Evolutionary conservation across 2,113 vertebrate species (phyloP), one percentile per base, ranked within the genome.

Genomic region (Dissostichus mawsoni): DNA sequence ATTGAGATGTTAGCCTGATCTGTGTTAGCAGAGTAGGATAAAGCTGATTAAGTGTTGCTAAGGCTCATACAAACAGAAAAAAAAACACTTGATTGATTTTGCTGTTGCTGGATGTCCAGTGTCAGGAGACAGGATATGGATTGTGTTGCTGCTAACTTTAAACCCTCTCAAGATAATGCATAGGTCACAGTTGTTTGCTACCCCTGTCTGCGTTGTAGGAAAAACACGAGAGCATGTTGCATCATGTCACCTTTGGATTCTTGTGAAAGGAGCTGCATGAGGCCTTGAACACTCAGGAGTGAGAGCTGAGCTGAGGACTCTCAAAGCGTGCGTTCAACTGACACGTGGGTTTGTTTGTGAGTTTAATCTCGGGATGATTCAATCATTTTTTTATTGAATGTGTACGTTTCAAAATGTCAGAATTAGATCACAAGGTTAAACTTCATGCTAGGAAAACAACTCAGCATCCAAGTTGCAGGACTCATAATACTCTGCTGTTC

Each of bases 1-100:
- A 66, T 23, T 55, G 47, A 63, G 74, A 36, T 36, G 33, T 71
- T 48, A 4, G 17, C 10, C 20, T 20, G 33, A 50, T 63, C 69
- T 57, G 12, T 51, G 5, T 23, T 1, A 33, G 69, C 16, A 50
- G 41, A 44, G 70, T 41, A 64, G 48, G 58, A 48, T 84, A 61
- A 68, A 74, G 64, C 58, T 84, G 45, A 79, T 72, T 79, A 55
- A 75, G 20, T 2, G 18, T 4, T 0, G 36, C 1, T 44, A 8
- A 1, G 52, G 59, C 51, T 80, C 65, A 58, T 17, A 44, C 13
- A 62, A 66, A 25, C 48, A 75, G 36, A 20, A 25, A 65, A 62
- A 71, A 29, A 25, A 29, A 1, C 8, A 18, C 55, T 57, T 58
- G 17, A 70, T 62, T 74, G 73, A 81, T 70, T 29, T 53, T 47